Base-by-base conservation (phyloP, 2,888 invertebrate species). In the Notodonta dromedarius region DNA sequence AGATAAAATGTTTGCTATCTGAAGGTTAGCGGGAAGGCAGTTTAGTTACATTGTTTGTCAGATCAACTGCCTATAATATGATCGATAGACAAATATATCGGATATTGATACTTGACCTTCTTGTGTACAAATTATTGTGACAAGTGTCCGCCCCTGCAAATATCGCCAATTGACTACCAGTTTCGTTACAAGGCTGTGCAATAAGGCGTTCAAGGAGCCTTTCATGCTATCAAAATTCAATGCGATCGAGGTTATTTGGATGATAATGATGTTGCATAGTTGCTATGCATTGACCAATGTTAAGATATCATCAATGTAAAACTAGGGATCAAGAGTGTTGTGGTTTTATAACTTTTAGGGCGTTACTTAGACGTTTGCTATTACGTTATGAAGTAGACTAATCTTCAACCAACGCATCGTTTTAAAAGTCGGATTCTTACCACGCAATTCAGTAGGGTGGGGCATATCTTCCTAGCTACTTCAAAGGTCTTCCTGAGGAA, bases 401-500 rank as follows among this genome's bases (percentile, higher is more conserved):
- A 5, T 46, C 46, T 4, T 46, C 46, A 46, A 46, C 13, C 46
- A 46, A 46, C 46, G 46, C n/a, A n/a, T n/a, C n/a, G 42, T 46
- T 46, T 46, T 46, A 46, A n/a, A n/a, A n/a, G 46, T 46, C 46
- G 2, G 7, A 42, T 9, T 42, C 42, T 42, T 42, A 32, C 61
- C 67, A 61, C 73, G 60, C 59, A 67, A 64, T 72, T 63, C 52
- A 68, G 69, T 71, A 71, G 67, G 69, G 58, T 61, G 65, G 69
- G 64, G 35, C 69, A 74, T 77, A 80, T 85, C 84, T 89, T 85
- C 79, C 77, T 80, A 79, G 80, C 76, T 79, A 87, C 88, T 84
- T 89, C 88, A 90, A 91, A 91, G 89, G 89, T 89, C 90, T 92
- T 93, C 92, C 91, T 89, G 90, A 92, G 93, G 93, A 93, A 90